Percentiles rank a stretch among this genome's conserved stretches.
These are phyloP conservation scores for Oncorhynchus tshawytscha DNA, from an alignment of 2,113 vertebrate genomes.

Conservation along the genomic window DNA sequence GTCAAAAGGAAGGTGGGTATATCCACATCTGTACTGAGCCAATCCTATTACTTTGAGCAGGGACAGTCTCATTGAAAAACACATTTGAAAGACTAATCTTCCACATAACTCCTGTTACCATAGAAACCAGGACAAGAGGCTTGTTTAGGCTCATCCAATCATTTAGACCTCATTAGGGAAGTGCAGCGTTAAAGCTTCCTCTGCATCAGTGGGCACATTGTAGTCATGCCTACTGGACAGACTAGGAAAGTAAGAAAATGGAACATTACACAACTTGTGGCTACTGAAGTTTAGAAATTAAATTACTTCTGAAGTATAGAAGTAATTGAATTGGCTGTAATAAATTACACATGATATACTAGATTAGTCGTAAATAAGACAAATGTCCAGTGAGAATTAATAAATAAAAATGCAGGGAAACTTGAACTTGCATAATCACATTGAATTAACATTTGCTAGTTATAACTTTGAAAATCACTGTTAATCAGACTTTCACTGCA, in stretches of 20 bases:
- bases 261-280: slow-evolving; percentile 5
- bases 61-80: neutral
- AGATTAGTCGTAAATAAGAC: neutral
- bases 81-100: slow-evolving; percentile 11
- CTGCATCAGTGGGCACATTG: slow-evolving; percentile 45
- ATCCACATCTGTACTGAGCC: neutral
- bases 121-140: slow-evolving; percentile 38
- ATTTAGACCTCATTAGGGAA: slow-evolving; percentile 25
- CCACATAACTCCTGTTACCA: slow-evolving; percentile 32
- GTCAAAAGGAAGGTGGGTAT: neutral
- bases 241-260: slow-evolving; percentile 21
- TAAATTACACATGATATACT: neutral
- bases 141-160: slow-evolving; percentile 45
- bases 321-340: neutral
- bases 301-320: neutral
- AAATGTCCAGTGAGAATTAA: neutral
- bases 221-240: slow-evolving; percentile 46
- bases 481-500: neutral
- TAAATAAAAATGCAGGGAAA: neutral
- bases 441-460: neutral
- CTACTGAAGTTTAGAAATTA: neutral
- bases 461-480: neutral
- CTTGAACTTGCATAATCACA: neutral
- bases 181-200: slow-evolving; percentile 39
- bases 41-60: neutral